phyloP scores from a whole-genome alignment of 2,797 vertebrate species.

The Parauchenoglanis punctatus region DNA sequence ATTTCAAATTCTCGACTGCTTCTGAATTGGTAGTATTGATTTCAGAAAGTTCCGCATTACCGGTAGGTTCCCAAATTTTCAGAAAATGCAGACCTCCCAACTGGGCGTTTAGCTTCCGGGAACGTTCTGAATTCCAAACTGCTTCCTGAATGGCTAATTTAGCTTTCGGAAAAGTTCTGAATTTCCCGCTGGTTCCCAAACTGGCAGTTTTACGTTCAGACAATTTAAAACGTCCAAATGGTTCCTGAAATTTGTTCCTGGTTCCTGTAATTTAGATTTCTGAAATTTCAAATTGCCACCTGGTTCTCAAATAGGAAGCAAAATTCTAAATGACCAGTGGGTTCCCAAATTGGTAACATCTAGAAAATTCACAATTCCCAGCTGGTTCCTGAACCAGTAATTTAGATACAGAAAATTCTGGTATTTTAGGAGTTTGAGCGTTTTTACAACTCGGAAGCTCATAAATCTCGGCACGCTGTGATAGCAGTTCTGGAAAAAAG shows the following conservation, averaged over 20 bases:
- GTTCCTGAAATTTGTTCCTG: background rate
- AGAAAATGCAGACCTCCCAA: background rate
- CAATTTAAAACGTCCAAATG: background rate
- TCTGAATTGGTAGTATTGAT: background rate
- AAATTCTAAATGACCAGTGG: background rate
- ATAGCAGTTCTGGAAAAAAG: background rate
- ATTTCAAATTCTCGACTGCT: background rate
- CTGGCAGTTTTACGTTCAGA: background rate
- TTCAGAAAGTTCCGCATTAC: background rate
- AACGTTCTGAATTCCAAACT: background rate
- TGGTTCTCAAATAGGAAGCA: background rate
- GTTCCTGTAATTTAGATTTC: background rate
- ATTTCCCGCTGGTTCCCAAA: background rate
- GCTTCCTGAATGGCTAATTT: background rate
- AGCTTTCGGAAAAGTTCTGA: background rate
- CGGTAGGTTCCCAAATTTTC: background rate
- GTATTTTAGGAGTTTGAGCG: background rate
- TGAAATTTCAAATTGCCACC: background rate
- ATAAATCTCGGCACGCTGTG: background rate
- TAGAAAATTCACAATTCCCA: background rate
- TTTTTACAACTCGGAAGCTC: background rate
- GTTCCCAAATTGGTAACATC: background rate
- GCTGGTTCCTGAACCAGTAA: background rate
- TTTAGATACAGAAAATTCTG: background rate
- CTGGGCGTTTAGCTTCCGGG: no score